Evolutionary conservation across 2,888 invertebrate species (phyloP), one percentile per base, ranked within the genome.

Genomic region (Meandrusa payeni): DNA sequence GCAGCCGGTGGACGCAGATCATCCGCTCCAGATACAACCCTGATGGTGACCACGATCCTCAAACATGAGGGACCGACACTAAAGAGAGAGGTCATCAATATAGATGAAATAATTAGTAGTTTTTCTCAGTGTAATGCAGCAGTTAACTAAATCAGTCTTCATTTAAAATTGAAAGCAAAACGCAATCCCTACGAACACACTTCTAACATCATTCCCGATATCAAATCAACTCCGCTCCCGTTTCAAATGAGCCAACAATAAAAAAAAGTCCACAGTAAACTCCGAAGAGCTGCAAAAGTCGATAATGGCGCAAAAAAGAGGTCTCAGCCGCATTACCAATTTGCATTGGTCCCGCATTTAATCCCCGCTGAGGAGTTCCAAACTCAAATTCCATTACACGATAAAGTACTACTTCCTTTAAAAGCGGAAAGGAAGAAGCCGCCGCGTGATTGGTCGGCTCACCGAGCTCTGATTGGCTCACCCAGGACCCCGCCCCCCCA

Each of bases 361-460:
- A 86, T 85, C 83, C 79, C 62, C 56, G 62, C 59, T 54, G 65
- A 64, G 69, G 75, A 71, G 69, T 74, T 73, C 70, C 68, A 59
- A 69, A 74, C 70, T 71, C 69, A 82, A 86, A 86, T 86, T 86
- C 86, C 86, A 86, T 86, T 85, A 86, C 85, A 79, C 73, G 70
- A 54, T 61, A 62, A 63, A 64, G 65, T 61, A 57, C 59, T 55
- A 52, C 57, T 57, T 61, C 57, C 57, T 73, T 77, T 69, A 60
- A 76, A 76, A 76, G 70, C 69, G 76, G 72, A 77, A 78, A 69
- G 71, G 61, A 71, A 72, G 67, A 67, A 64, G 69, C 69, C 68
- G 60, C 69, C 64, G 55, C 64, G 71, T 73, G 79, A 86, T 86
- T 86, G 86, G 86, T 70, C 63, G 77, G 76, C 69, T 76, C 77